Percentiles rank a stretch among this genome's conserved stretches.
Conservation (phyloP, 1,140 invertebrate species). For the Drosophila mayri region DNA sequence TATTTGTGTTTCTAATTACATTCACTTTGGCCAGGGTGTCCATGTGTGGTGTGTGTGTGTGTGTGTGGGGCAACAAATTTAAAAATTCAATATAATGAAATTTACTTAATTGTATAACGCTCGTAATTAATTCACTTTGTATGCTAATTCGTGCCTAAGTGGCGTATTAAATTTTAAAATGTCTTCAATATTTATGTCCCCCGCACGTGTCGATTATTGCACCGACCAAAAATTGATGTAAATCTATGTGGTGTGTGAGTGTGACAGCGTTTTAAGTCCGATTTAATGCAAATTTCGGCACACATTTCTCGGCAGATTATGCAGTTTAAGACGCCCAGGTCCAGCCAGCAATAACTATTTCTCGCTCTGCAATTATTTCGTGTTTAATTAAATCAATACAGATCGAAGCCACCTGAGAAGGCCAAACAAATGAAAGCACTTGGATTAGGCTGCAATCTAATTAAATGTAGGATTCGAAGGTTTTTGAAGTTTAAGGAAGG, state of each 20-base stretch:
- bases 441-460: slow-evolving; percentile 45
- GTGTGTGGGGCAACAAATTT: slow-evolving; percentile 68
- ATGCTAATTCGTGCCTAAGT: slow-evolving; percentile 83
- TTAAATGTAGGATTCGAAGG: slow-evolving; percentile 49
- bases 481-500: slow-evolving; percentile 6
- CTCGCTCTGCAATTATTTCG: slow-evolving; percentile 44
- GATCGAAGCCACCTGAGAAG: slow-evolving; percentile 42
- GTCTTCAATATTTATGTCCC: slow-evolving; percentile 79
- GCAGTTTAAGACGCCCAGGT: slow-evolving; percentile 10
- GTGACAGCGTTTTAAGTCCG: slow-evolving; percentile 52
- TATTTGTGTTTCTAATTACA: slow-evolving; percentile 81
- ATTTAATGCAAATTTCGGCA: slow-evolving; percentile 71
- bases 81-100: slow-evolving; percentile 84
- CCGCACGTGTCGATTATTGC: slow-evolving; percentile 78
- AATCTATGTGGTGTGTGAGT: slow-evolving; percentile 18
- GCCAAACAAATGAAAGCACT: slow-evolving; percentile 42
- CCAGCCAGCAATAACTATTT: slow-evolving; percentile 19
- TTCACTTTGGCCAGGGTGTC: slow-evolving; percentile 37
- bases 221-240: slow-evolving; percentile 60
- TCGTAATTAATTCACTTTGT: slow-evolving; percentile 83
- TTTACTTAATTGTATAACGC: slow-evolving; percentile 83
- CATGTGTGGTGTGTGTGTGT: slow-evolving; percentile 37
- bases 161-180: slow-evolving; percentile 82
- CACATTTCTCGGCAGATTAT: slow-evolving; percentile 55
- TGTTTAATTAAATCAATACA: slow-evolving; percentile 59